Conservation (phyloP, 2,113 vertebrate genomes). For the Lepidothrix coronata region DNA sequence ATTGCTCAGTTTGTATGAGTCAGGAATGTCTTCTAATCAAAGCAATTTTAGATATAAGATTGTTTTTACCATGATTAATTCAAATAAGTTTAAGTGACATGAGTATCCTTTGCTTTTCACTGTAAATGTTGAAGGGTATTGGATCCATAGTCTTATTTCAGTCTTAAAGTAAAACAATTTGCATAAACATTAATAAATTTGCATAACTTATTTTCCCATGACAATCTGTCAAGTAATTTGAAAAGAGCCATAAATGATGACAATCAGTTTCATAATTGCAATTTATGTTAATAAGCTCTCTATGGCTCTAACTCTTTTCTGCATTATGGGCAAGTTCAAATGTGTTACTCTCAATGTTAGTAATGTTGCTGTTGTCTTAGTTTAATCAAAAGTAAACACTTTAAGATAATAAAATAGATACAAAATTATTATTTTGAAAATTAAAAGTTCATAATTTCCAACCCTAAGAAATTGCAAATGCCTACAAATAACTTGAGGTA, state of each 20-base stretch:
- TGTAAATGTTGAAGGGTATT: neutral
- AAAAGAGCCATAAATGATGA: neutral
- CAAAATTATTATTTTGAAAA: neutral
- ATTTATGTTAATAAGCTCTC: constrained; percentile 15
- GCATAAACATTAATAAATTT: constrained; percentile 35
- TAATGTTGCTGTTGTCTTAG: neutral
- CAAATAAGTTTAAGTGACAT: constrained; percentile 32
- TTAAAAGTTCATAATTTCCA: neutral
- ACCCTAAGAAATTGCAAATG: neutral
- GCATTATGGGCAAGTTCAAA: neutral
- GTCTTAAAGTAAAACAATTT: constrained; percentile 31
- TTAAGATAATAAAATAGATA: neutral
- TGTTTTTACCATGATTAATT: constrained; percentile 37
- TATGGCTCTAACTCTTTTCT: neutral
- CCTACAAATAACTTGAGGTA: neutral
- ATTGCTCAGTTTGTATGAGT: constrained; percentile 27
- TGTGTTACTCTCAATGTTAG: neutral
- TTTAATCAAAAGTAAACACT: neutral
- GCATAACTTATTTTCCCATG: neutral
- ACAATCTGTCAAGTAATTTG: constrained; percentile 52
- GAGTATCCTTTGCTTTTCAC: neutral
- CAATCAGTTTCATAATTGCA: constrained; percentile 40
- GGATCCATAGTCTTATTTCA: constrained; percentile 3
- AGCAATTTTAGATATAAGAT: constrained; percentile 24
- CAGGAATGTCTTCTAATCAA: constrained; percentile 44